These are phyloP conservation scores for Hemitrygon akajei DNA, from an alignment of 2,797 vertebrate species.

Conservation along the genomic window DNA sequence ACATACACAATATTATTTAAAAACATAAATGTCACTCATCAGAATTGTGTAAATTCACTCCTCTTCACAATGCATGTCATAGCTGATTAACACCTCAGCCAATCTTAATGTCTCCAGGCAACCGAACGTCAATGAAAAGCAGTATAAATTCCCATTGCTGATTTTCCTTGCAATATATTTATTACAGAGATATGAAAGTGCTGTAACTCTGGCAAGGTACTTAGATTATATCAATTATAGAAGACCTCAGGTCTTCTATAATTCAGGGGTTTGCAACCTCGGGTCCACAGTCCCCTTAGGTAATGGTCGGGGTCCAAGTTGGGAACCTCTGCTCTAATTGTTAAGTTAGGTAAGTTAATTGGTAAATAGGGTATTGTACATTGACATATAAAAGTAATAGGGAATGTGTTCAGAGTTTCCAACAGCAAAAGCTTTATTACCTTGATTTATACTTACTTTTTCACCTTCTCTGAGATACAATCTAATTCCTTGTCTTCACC, in stretches of 20 bases:
- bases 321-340: too few species aligned
- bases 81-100: background rate
- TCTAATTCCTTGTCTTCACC: background rate
- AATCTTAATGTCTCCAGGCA: background rate
- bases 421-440: background rate
- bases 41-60: background rate
- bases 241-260: background rate
- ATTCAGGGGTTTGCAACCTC: too few species aligned
- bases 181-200: background rate
- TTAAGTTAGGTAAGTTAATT: background rate
- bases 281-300: too few species aligned
- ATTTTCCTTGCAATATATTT: background rate
- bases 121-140: background rate
- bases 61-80: background rate
- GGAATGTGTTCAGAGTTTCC: background rate
- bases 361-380: too few species aligned
- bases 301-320: too few species aligned
- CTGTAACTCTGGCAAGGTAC: background rate
- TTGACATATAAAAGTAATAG: background rate
- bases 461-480: background rate
- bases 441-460: background rate
- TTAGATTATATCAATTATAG: background rate
- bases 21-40: background rate
- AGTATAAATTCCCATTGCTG: background rate
- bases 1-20: background rate